These are phyloP conservation scores for Bambusicola thoracicus DNA, from an alignment of 2,113 vertebrate species.

Conservation along the genomic window DNA sequence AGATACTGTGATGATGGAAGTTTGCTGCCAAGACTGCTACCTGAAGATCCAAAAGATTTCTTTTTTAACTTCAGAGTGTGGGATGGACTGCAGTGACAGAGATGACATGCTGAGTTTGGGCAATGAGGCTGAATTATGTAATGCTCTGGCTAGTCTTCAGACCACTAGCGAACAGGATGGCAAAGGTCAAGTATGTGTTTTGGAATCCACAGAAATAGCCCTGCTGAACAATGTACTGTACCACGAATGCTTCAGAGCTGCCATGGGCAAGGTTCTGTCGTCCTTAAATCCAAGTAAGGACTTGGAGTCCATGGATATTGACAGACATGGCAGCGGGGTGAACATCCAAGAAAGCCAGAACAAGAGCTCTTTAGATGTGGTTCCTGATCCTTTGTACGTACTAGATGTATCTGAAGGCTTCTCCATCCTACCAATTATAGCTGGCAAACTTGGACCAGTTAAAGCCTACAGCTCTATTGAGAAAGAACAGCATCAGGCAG, in stretches of 20 bases:
- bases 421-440: conserved; percentile 91
- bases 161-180: conserved; percentile 74
- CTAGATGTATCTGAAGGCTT: conserved; percentile 97
- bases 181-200: conserved; percentile 73
- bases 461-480: conserved; percentile 94
- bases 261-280: conserved; percentile 84
- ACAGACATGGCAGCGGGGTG: conserved; percentile 1
- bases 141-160: conserved; percentile 90
- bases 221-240: conserved; percentile 89
- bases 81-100: conserved; percentile 68
- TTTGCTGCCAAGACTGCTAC: conserved; percentile 90
- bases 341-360: conserved; percentile 18
- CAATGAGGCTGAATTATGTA: conserved; percentile 90
- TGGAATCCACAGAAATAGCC: conserved; percentile 92
- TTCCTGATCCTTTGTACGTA: conserved; percentile 83
- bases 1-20: conserved; percentile 87
- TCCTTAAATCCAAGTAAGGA: conserved; percentile 69
- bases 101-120: conserved; percentile 18
- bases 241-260: conserved; percentile 85
- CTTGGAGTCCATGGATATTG: conserved; percentile 54
- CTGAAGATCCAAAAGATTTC: conserved; percentile 87
- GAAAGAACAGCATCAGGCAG: conserved; percentile 88
- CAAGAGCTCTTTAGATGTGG: not conserved
- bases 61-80: conserved; percentile 68
- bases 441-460: conserved; percentile 85